A percentile compares a stretch with the other conserved stretches of the same genome.
phyloP scores from a whole-genome alignment of 2,113 vertebrate genomes.

The Cebidichthys violaceus region DNA sequence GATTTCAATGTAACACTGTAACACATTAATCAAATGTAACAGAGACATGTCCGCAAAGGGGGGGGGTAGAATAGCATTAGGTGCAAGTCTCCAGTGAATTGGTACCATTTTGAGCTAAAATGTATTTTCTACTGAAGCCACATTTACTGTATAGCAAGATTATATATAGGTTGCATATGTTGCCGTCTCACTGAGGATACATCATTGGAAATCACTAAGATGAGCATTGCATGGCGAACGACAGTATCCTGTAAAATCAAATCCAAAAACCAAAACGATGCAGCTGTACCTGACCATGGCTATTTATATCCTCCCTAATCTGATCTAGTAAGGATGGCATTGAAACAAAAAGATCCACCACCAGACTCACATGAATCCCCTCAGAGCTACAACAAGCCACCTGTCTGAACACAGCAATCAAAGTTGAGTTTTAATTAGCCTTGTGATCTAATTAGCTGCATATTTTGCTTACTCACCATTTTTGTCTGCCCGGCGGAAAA shows the following conservation, averaged over 20 bases:
- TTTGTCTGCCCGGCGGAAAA: conserved; percentile 85
- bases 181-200: not conserved
- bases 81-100: conserved; percentile 22
- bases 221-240: not conserved
- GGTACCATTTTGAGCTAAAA: not conserved
- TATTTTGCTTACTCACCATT: conserved; percentile 80
- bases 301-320: conserved; percentile 29
- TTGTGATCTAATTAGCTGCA: conserved; percentile 18
- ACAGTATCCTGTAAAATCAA: conserved; percentile 29
- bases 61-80: conserved; percentile 12
- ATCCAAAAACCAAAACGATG: conserved; percentile 19
- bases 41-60: not conserved
- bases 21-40: conserved; percentile 26
- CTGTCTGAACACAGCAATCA: conserved; percentile 28
- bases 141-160: not conserved
- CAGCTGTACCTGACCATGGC: conserved; percentile 24
- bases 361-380: conserved; percentile 6
- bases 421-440: conserved; percentile 34
- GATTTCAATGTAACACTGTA: conserved; percentile 17
- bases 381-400: not conserved
- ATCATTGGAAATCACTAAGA: conserved; percentile 12
- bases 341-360: conserved; percentile 6
- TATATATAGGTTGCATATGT: not conserved
- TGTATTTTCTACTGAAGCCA: not conserved
- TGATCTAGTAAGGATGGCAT: not conserved